Evolutionary conservation across 1,140 invertebrate species (phyloP), one percentile per base, ranked within the genome.

Genomic region (Ceratina australensis): DNA sequence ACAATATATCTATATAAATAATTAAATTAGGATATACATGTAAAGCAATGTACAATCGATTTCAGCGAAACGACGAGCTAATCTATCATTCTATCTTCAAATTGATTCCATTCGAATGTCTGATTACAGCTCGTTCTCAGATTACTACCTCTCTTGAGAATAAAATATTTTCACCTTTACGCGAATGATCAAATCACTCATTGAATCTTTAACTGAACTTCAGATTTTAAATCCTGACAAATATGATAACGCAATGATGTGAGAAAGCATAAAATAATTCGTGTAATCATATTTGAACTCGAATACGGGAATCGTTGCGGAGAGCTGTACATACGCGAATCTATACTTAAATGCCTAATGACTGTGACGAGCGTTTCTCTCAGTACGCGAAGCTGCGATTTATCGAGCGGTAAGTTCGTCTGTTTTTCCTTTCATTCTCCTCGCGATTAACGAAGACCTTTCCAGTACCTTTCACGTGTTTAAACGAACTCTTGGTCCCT

Each of bases 401-500:
- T 42, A 47, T 42, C 68, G 61, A 74, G 64, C 54, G 54, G 71
- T 72, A 73, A 69, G 47, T 82, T 79, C 71, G 24, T 69, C 52
- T 63, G 72, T 56, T 24, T 65, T 33, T 50, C 16, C 42, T 57
- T n/a, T 20, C 33, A 50, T 33, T 33, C 24, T 42, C 60, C 12
- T 7, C 47, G 8, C 7, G 18, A 52, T 60, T 10, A 3, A 60
- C 50, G 57, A 47, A 50, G 61, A 26, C 16, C 52, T 18, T 2
- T 65, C 61, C 7, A n/a, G 33, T 49, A 47, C n/a, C 72, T 61
- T 65, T n/a, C 33, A 64, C 68, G 52, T 71, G 64, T 65, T 57
- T 56, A 85, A 87, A 81, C 74, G 72, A 88, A 87, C 85, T 84
- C 85, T 88, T 88, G 87, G 87, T 88, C 87, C 87, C 87, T 86